Evolutionary conservation across 92 coral and sea anemone species (phyloP), one percentile per base, ranked within the genome.

Genomic region (Montipora capitata): DNA sequence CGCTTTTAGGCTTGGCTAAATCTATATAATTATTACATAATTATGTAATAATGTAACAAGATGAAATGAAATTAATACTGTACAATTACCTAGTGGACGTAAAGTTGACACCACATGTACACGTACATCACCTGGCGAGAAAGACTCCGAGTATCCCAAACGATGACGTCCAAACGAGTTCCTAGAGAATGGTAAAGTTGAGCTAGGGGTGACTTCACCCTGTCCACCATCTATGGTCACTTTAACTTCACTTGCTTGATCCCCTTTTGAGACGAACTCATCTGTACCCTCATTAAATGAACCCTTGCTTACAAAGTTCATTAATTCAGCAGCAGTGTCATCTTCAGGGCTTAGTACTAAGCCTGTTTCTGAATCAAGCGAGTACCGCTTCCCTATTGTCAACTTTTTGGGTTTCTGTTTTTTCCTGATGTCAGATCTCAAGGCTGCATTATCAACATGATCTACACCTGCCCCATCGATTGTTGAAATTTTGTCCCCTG

Each of bases 301-400:
- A 59, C 52, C 54, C 35, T 57, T 82, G 48, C 45, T 58, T 82
- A 42, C 71, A 72, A 82, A 71, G 56, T 82, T 58, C 39, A 1
- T 82, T 14, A 82, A 72, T 45, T 82, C 79, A 8, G 45, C 79
- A 16, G 12, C 27, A 13, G 3, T 51, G 6, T 82, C 45, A 44
- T 82, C 87, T 40, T 82, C 87, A 69, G 87, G 87, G 44, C 87
- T 82, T 5, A 82, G 79, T 54, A 54, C 61, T 13, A 82, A 40
- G 43, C 56, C 71, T 17, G 87, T 14, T 18, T 58, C 79, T 71
- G 79, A 42, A n/a, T 4, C 87, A n/a, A 82, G 17, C 2, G 87
- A 82, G 45, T 82, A 82, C n/a, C 87, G 18, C 20, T 71, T 82
- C 43, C 35, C 39, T n/a, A 58, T 48, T 48, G 15, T 5, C 72